phyloP scores from a whole-genome alignment of 2,888 invertebrate genomes.

The Hetaerina titia region DNA sequence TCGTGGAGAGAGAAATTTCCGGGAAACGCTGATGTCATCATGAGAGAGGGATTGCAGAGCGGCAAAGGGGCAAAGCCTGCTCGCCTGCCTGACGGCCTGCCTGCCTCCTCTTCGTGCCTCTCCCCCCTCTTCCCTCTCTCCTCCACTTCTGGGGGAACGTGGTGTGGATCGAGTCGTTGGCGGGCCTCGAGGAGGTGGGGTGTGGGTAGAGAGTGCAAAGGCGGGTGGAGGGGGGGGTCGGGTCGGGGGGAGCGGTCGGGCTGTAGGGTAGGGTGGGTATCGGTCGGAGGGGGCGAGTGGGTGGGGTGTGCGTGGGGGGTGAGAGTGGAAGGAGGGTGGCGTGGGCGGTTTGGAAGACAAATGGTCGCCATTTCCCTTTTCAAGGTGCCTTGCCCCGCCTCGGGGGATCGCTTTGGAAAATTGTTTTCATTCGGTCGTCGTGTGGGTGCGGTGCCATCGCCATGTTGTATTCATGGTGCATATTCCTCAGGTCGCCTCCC shows the following conservation, averaged over 20 bases:
- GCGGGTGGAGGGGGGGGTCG: background rate
- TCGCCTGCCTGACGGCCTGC: background rate
- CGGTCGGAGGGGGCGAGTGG: background rate
- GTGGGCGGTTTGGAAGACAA: background rate
- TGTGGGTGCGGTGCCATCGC: background rate
- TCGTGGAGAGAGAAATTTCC: conserved; percentile 7
- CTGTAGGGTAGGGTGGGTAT: background rate
- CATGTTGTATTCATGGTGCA: background rate
- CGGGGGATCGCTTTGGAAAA: conserved; percentile 30
- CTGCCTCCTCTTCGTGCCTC: too few relatives aligned
- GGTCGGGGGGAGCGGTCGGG: background rate
- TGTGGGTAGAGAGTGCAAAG: background rate
- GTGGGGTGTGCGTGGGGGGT: background rate
- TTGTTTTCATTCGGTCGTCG: conserved; percentile 6
- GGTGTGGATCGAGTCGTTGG: background rate
- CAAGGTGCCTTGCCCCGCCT: conserved; percentile 5
- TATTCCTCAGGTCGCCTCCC: background rate
- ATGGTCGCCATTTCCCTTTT: background rate
- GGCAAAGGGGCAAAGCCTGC: background rate
- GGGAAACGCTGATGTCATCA: conserved; percentile 65
- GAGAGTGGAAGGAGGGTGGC: background rate
- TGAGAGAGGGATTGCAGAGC: conserved; percentile 5
- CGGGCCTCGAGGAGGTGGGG: background rate
- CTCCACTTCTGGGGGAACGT: background rate
- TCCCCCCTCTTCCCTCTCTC: too few relatives aligned